phyloP scores from a whole-genome alignment of 2,888 invertebrate genomes.

The Nomada lathburiana region DNA sequence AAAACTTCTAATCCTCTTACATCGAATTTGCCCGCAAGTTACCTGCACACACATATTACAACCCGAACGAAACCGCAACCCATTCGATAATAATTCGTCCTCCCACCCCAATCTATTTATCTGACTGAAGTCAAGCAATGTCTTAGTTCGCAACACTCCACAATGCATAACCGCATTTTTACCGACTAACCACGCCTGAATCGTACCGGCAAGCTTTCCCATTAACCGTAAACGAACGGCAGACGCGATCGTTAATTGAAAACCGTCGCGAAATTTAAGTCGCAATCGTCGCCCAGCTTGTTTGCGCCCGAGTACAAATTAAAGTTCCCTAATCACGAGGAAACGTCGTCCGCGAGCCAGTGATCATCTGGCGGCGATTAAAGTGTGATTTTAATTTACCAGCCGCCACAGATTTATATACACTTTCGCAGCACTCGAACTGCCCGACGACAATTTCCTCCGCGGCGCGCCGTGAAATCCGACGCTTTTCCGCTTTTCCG shows the following conservation, averaged over 20 bases:
- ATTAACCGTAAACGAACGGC: not conserved
- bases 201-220: not conserved
- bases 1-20: not conserved
- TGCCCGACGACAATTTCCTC: conserved; percentile 17
- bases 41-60: too few species aligned
- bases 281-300: conserved; percentile 43
- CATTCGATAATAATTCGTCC: too few species aligned
- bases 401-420: conserved; percentile 16
- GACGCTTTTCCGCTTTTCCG: conserved; percentile 2
- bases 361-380: conserved; percentile 40
- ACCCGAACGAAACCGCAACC: too few species aligned
- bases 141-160: not conserved
- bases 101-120: not conserved
- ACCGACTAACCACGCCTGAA: not conserved
- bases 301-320: conserved; percentile 23
- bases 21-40: not conserved
- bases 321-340: conserved; percentile 23
- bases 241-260: conserved; percentile 59
- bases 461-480: conserved; percentile 23
- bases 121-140: not conserved
- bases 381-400: conserved; percentile 48
- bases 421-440: conserved; percentile 11
- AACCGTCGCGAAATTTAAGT: conserved; percentile 57
- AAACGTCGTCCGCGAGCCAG: conserved; percentile 5
- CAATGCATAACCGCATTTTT: not conserved